Conservation (phyloP, 2,113 vertebrate species). For the Lagenorhynchus albirostris region DNA sequence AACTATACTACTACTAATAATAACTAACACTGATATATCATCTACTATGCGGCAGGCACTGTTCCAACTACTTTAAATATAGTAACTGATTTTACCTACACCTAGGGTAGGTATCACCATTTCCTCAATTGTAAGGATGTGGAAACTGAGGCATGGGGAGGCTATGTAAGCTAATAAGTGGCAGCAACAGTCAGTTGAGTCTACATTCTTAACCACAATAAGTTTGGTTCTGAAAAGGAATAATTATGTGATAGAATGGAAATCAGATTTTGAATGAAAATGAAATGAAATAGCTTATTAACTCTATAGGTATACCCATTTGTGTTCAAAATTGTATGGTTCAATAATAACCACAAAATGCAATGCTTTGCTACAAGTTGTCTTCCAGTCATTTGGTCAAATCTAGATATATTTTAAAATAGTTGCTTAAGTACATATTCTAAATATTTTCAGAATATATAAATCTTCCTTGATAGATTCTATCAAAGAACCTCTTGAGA, state of each 20-base stretch:
- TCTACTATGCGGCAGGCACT: neutral
- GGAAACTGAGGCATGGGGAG: neutral
- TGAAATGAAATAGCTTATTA: neutral
- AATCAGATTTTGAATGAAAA: neutral
- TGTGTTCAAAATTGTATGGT: neutral
- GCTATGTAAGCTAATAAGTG: neutral
- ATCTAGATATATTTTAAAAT: neutral
- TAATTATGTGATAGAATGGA: neutral
- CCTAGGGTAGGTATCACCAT: neutral
- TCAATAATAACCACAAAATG: neutral
- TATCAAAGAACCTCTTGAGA: neutral
- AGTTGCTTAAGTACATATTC: neutral
- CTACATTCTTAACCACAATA: neutral
- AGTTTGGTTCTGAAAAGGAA: neutral
- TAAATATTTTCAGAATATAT: neutral
- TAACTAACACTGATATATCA: neutral
- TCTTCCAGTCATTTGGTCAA: neutral
- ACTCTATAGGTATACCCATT: fast-evolving
- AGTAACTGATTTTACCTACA: neutral
- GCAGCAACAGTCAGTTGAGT: neutral
- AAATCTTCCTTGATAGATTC: neutral
- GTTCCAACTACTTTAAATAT: neutral
- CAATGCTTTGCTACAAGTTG: neutral
- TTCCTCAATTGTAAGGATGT: neutral
- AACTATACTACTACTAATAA: neutral